Base-by-base conservation (phyloP, 2,888 invertebrate genomes). In the Rhagonycha fulva region DNA sequence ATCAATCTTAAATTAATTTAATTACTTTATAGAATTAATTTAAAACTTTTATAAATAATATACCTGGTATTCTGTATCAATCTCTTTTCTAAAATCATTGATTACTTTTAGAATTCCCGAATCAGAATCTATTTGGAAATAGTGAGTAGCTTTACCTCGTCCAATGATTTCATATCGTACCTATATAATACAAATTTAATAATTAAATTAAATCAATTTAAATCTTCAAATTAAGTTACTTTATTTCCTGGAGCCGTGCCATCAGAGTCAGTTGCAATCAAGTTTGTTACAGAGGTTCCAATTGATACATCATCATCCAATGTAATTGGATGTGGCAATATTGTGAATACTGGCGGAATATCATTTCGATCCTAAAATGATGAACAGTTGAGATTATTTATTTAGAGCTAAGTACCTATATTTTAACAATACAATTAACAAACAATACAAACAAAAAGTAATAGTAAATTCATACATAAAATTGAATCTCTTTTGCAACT, bases 51-150 rank as follows among this genome's bases (percentile, higher is more conserved):
- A 24, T 62, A 24, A 30, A 12, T 14, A 9, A 5, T 75, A 83
- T 87, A 94, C 95, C 87, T 95, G 95, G 87, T 96, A 96, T 88
- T 97, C 96, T 62, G 94, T 95, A 84, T 95, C 95, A 10, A 94
- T 92, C 87, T 96, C 96, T 86, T 96, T 96, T 74, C 94, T 91
- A 71, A 97, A 86, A 85, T 96, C 96, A 84, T 96, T 96, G 28
- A 95, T 91, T 0, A 97, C 93, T 72, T 93, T 90, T 14, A 98
- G 88, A 0, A 93, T 92, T 0, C 97, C 98, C 0, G 93, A 93
- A 77, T 96, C 95, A 0, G 95, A 92, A 86, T 97, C 96, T 9
- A 98, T 94, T 81, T 94, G 93, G 89, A 98, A 98, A 87, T 95
- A 97, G 82, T 95, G 94, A 0, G 91, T 90, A 0, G 96, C 94